These are phyloP conservation scores for Macropodus opercularis DNA, from an alignment of 2,797 vertebrate genomes.

Conservation along the genomic window DNA sequence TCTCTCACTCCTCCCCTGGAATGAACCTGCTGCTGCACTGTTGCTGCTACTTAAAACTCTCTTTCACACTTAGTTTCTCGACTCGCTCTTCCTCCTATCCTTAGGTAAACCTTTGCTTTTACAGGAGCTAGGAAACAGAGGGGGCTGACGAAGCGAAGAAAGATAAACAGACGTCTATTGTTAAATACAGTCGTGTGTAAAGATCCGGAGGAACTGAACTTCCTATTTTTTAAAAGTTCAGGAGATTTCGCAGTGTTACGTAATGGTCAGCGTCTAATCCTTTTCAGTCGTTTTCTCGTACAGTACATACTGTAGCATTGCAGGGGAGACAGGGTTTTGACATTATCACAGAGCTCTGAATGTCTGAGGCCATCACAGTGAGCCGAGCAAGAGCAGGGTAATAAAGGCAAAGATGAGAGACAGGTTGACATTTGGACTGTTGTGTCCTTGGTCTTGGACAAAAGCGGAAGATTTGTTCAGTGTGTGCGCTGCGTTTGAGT, in stretches of 20 bases:
- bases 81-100: conserved; percentile 42
- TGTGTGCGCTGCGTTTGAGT: background rate
- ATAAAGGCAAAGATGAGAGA: conserved; percentile 39
- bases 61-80: conserved; percentile 36
- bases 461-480: conserved; percentile 13
- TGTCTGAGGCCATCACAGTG: conserved; percentile 38
- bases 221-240: conserved; percentile 13
- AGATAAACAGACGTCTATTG: conserved; percentile 2
- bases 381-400: conserved; percentile 31
- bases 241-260: conserved; percentile 10
- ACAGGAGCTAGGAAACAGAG: conserved; percentile 24
- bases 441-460: conserved; percentile 29
- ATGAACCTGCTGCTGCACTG: conserved; percentile 35
- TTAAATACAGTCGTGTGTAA: conserved; percentile 1
- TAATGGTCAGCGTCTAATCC: conserved; percentile 19
- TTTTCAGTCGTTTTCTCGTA: conserved; percentile 8
- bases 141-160: conserved; percentile 1
- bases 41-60: conserved; percentile 45
- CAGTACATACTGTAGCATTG: conserved; percentile 15
- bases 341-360: conserved; percentile 27
- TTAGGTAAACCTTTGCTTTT: conserved; percentile 35
- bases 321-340: conserved; percentile 12
- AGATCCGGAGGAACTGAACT: background rate
- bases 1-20: conserved; percentile 39
- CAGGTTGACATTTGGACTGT: conserved; percentile 24